phyloP scores from a whole-genome alignment of 1,140 invertebrate genomes.

The Probaryconus sp. region DNA sequence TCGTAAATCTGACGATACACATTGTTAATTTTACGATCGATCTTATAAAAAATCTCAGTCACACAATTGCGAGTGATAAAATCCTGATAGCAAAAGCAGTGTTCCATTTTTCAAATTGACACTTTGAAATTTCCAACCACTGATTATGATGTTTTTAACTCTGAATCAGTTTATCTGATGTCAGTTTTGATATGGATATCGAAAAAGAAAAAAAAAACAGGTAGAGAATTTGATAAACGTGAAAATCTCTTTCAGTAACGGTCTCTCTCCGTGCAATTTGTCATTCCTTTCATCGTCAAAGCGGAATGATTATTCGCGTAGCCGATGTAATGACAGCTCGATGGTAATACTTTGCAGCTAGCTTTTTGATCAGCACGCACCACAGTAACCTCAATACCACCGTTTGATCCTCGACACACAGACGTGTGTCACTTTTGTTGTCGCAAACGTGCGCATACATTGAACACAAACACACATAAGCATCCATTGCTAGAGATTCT shows the following conservation, averaged over 20 bases:
- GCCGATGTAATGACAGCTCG: conserved; percentile 31
- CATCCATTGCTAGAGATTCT: conserved; percentile 14
- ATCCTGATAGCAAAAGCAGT: too few relatives aligned
- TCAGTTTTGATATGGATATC: too few relatives aligned
- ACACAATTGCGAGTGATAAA: too few relatives aligned
- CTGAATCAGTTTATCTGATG: too few relatives aligned
- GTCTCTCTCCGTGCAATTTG: conserved; percentile 48
- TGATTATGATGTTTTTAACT: too few relatives aligned
- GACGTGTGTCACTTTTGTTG: conserved; percentile 15
- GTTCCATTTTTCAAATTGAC: too few relatives aligned
- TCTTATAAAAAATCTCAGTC: too few relatives aligned
- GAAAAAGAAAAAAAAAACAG: too few relatives aligned
- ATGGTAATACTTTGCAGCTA: conserved; percentile 28
- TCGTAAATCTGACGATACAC: too few relatives aligned
- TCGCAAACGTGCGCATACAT: not conserved
- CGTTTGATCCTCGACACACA: conserved; percentile 4
- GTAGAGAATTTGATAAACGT: conserved; percentile 52
- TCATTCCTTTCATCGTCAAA: conserved; percentile 54
- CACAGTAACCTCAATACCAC: conserved; percentile 7
- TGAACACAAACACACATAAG: conserved; percentile 2
- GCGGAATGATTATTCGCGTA: conserved; percentile 47
- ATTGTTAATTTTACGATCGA: too few relatives aligned
- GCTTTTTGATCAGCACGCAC: conserved; percentile 26
- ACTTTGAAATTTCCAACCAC: too few relatives aligned
- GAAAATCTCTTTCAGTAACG: conserved; percentile 53